phyloP scores from a whole-genome alignment of 2,797 vertebrate species.

The Gephyroberyx darwinii region DNA sequence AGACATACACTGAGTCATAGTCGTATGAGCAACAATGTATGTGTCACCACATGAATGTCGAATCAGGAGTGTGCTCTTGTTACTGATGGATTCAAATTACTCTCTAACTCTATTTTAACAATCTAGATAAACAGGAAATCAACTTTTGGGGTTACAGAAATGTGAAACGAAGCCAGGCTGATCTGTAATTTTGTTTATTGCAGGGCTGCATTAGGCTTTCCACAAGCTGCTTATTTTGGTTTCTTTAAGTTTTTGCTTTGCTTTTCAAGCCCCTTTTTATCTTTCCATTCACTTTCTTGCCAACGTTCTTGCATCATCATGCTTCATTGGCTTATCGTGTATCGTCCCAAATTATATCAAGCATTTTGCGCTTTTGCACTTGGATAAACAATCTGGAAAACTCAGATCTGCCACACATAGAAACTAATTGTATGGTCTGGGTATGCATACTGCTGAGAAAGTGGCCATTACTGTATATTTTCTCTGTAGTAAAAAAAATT shows the following conservation, averaged over 20 bases:
- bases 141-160: conserved; percentile 54
- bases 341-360: conserved; percentile 33
- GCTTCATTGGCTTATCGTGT: conserved; percentile 40
- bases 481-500: conserved; percentile 53
- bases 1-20: conserved; percentile 11
- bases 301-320: conserved; percentile 48
- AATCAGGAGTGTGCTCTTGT: conserved; percentile 42
- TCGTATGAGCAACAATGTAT: conserved; percentile 39
- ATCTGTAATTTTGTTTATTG: conserved; percentile 74
- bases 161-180: conserved; percentile 60
- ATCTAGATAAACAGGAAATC: conserved; percentile 72
- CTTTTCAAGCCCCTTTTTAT: conserved; percentile 48
- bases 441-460: conserved; percentile 36
- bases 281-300: conserved; percentile 36
- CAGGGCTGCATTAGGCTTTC: conserved; percentile 61
- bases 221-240: conserved; percentile 63
- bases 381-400: conserved; percentile 58
- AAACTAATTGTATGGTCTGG: conserved; percentile 41
- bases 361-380: conserved; percentile 45
- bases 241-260: conserved; percentile 38
- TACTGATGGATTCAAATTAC: conserved; percentile 50
- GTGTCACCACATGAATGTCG: conserved; percentile 40
- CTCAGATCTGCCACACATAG: conserved; percentile 49
- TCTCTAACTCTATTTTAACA: conserved; percentile 30
- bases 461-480: conserved; percentile 40